Evolutionary conservation across 35 echinoderm and acorn worm species (phyloP), one percentile per base, ranked within the genome.

Genomic region (Chiridota heheva): DNA sequence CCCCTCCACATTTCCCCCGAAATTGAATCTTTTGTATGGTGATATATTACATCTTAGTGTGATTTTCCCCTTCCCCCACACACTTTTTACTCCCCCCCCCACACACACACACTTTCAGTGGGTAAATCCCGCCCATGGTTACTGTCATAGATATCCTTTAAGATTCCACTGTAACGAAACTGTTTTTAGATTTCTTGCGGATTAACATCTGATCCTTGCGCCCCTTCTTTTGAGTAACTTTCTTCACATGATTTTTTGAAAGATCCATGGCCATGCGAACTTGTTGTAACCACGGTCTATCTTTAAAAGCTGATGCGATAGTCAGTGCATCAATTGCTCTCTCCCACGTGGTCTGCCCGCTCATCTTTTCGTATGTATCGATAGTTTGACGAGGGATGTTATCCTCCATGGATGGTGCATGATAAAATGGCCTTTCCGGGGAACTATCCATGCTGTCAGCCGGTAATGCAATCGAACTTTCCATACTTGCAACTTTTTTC

Each of bases 211-310:
- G n/a, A n/a, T n/a, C n/a, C n/a, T n/a, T n/a, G n/a, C n/a, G n/a
- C n/a, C n/a, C n/a, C n/a, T n/a, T 58, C 43, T 77, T 77, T 0
- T 13, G 55, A 53, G 73, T 60, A 40, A 84, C 72, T 48, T 77
- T 65, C 57, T 81, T 87, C 27, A 97, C 84, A 35, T 97, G 90
- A 36, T 86, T 86, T 60, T 84, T 69, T 2, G 87, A 91, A 36
- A 97, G 44, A 26, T 65, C 71, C 94, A 97, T 97, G 16, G 94
- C 94, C 74, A 97, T 57, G 2, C 89, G 32, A 18, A 97, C 94
- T 33, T 86, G 70, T 3, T 87, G 83, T 40, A 97, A 62, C 94
- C 94, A 97, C 2, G 94, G 89, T 40, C 91, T 97, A 36, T 97
- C 94, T 56, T 88, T 88, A 53, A 97, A 97, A 6, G 89, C 76